Evolutionary conservation across 1,140 invertebrate genomes (phyloP).

Genomic region (Semibalanus balanoides): DNA sequence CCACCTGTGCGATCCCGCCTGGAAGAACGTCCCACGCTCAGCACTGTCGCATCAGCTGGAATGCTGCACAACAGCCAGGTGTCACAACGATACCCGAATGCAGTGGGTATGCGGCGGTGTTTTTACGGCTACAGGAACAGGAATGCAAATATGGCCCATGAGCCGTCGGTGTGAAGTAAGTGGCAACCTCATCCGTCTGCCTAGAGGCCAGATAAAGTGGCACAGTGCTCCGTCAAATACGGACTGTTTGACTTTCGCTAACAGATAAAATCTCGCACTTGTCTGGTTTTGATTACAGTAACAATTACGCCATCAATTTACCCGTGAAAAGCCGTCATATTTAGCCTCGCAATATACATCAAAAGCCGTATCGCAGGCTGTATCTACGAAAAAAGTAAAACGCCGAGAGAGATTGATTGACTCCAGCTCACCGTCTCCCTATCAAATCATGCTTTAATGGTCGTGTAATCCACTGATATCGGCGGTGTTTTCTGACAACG

Average conservation of each 20-base stretch:
- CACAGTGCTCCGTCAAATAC: neutral
- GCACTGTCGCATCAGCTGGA: no score
- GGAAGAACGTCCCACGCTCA: no score
- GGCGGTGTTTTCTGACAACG: neutral
- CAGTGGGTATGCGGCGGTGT: no score
- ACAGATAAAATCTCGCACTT: neutral
- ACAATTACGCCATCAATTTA: constrained; percentile 2
- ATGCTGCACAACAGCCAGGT: no score
- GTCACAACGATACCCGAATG: no score
- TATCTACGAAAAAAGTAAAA: neutral
- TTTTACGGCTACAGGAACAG: no score
- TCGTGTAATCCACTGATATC: neutral
- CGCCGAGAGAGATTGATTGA: neutral
- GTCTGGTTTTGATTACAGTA: neutral
- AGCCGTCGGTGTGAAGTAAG: neutral
- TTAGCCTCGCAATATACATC: neutral
- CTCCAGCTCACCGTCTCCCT: neutral
- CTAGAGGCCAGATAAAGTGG: neutral
- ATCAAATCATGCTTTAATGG: neutral
- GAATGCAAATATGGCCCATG: no score
- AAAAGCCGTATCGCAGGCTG: neutral
- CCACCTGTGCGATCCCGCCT: no score
- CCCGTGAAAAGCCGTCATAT: neutral
- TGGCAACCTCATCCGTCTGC: neutral
- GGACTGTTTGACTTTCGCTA: neutral